Percentiles rank a stretch among this genome's conserved stretches.
Conservation (phyloP, 2,888 invertebrate species). For the Metellina segmentata region DNA sequence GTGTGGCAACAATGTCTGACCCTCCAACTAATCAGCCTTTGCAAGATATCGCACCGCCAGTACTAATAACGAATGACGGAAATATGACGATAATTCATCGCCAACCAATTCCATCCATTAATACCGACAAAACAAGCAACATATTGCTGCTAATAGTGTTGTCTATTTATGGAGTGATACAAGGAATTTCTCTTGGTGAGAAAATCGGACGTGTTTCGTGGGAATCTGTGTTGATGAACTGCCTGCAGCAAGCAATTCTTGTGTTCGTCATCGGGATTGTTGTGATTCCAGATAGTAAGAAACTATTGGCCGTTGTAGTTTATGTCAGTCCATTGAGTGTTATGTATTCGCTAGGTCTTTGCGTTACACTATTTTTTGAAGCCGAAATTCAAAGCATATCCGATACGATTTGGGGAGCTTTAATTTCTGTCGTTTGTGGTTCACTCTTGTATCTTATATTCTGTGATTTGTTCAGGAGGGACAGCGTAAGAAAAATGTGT, state of each 20-base stretch:
- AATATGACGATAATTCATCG: conserved; percentile 15
- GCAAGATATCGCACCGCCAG: conserved; percentile 24
- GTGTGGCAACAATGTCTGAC: conserved; percentile 17
- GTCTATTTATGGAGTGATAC: conserved; percentile 92
- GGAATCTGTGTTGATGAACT: conserved; percentile 91
- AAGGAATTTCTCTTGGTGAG: conserved; percentile 91
- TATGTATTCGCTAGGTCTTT: conserved; percentile 87
- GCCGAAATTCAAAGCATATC: conserved; percentile 11
- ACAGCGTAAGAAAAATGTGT: background rate
- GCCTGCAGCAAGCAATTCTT: conserved; percentile 91
- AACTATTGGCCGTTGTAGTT: background rate
- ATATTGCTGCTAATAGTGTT: conserved; percentile 80
- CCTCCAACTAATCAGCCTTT: background rate
- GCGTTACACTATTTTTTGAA: conserved; percentile 57
- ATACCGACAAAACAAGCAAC: conserved; percentile 8
- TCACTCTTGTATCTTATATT: conserved; percentile 76
- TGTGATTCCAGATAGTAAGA: conserved; percentile 85
- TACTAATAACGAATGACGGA: conserved; percentile 12
- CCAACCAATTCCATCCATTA: background rate
- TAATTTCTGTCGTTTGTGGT: conserved; percentile 72
- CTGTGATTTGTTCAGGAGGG: conserved; percentile 74
- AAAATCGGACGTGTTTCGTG: conserved; percentile 81
- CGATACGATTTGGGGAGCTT: conserved; percentile 19
- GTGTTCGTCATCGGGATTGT: conserved; percentile 94
- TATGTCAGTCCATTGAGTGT: conserved; percentile 88